Evolutionary conservation across 2,888 invertebrate species (phyloP).

Genomic region (Melolontha melolontha): DNA sequence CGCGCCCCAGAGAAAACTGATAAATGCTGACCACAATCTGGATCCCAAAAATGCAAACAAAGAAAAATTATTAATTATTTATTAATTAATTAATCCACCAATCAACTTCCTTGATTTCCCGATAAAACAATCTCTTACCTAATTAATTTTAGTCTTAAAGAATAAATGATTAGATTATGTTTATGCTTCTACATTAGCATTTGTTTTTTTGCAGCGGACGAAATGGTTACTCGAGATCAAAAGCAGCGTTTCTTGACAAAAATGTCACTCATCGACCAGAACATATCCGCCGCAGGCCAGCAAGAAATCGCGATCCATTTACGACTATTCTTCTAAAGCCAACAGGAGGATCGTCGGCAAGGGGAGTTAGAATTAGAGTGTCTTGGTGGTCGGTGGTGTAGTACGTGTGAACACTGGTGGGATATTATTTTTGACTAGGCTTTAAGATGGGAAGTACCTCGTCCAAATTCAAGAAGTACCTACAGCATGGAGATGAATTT

Average conservation of each 20-base stretch:
- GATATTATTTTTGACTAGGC: slow-evolving; percentile 6
- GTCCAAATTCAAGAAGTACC: slow-evolving; percentile 77
- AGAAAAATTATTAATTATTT: too few species aligned
- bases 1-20: too few species aligned
- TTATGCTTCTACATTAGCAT: neutral
- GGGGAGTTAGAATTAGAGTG: slow-evolving; percentile 19
- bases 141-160: too few species aligned
- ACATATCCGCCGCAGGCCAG: slow-evolving; percentile 17
- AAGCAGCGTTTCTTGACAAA: slow-evolving; percentile 63
- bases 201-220: slow-evolving; percentile 52
- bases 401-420: neutral
- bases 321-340: slow-evolving; percentile 10
- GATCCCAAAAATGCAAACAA: too few species aligned
- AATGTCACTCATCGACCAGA: slow-evolving; percentile 45
- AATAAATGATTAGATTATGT: too few species aligned
- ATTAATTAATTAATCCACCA: too few species aligned
- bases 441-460: slow-evolving; percentile 74
- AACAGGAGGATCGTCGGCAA: slow-evolving; percentile 3
- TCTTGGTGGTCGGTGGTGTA: slow-evolving; percentile 5
- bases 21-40: too few species aligned
- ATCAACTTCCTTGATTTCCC: too few species aligned
- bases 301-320: slow-evolving; percentile 13
- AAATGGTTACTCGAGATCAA: slow-evolving; percentile 51
- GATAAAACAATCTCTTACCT: too few species aligned
- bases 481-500: slow-evolving; percentile 78